phyloP scores from a whole-genome alignment of 2,113 vertebrate genomes.

The Scomber japonicus region DNA sequence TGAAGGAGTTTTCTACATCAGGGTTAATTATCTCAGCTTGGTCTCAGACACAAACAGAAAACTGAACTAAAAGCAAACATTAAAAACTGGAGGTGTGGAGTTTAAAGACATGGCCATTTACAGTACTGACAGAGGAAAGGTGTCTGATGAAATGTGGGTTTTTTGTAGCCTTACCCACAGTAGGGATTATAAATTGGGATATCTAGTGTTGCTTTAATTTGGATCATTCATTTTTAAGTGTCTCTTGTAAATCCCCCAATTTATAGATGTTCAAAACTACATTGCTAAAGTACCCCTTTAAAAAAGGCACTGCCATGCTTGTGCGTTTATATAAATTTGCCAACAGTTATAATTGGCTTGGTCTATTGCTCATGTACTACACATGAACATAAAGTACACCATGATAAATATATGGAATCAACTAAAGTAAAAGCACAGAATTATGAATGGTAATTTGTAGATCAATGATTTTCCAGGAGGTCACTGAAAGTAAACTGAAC shows the following conservation, averaged over 20 bases:
- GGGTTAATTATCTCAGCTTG: too few species aligned
- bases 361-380: not conserved
- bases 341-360: not conserved
- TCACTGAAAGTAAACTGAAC: not conserved
- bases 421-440: not conserved
- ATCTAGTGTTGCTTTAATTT: not conserved
- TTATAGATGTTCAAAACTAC: not conserved
- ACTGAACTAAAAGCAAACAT: not conserved
- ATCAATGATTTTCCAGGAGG: not conserved
- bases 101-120: too few species aligned
- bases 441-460: not conserved
- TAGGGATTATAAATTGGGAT: not conserved
- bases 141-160: not conserved
- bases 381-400: not conserved
- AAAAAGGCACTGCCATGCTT: not conserved
- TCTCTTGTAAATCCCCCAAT: too few species aligned
- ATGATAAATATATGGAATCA: too few species aligned
- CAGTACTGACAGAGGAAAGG: too few species aligned
- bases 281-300: slow-evolving; percentile 10
- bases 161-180: not conserved
- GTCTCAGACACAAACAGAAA: too few species aligned
- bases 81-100: not conserved
- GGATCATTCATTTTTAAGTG: not conserved
- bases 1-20: too few species aligned
- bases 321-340: not conserved